Evolutionary conservation across 2,113 vertebrate genomes (phyloP), one percentile per base, ranked within the genome.

Genomic region (Syrmaticus mikado): DNA sequence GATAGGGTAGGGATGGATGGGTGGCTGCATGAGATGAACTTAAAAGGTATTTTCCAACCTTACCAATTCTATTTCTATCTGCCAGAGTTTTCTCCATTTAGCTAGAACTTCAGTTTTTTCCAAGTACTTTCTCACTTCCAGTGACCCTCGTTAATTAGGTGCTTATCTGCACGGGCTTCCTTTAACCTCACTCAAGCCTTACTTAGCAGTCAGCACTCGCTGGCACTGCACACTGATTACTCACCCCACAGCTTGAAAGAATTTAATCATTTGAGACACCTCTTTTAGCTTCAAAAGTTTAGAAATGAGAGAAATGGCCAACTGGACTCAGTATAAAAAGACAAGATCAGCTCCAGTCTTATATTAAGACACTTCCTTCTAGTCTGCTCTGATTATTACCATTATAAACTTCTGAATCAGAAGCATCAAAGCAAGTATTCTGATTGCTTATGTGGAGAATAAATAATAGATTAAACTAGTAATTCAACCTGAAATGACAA

Each of bases 401-500:
- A 21, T 15, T 38, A 50, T 8, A 74, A 85, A 77, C 58, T 60
- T 30, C 85, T 20, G 9, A 74, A 85, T 67, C n/a, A 55, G 14
- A 74, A 77, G 9, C 65, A 71, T 6, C 53, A 25, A 64, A 87
- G 6, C 25, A 22, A 3, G 6, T 16, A 48, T 40, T 83, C n/a
- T 74, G 75, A 90, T 11, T 74, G 25, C 20, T 78, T 62, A 55
- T 25, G 5, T 10, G 70, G 20, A 55, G 36, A 83, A 53, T 58
- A 92, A 81, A 60, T 30, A 88, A 77, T 4, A 6, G 46, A 64
- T 3, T 72, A 22, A 46, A 28, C 9, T 82, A 43, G 7, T 25
- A 92, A 55, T 21, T 64, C 0, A 1, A 43, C 2, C 9, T 43
- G 36, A 21, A 34, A 58, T 13, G 0, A 53, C 28, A 38, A 57